Evolutionary conservation across 2,113 vertebrate genomes (phyloP).

Genomic region (Onychostruthus taczanowskii): DNA sequence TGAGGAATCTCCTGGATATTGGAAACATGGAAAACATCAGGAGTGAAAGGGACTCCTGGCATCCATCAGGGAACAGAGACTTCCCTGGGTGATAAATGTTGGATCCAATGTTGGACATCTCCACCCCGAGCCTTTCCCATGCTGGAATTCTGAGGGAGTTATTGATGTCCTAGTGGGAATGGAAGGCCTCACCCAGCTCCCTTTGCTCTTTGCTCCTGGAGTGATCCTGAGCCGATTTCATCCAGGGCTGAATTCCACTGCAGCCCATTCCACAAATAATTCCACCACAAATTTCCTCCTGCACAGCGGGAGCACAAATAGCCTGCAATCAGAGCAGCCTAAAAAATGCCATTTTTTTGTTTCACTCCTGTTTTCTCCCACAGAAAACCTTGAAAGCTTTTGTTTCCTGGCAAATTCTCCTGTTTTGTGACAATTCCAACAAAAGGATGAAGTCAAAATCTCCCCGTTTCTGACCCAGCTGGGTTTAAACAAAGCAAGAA

Average conservation of each 20-base stretch:
- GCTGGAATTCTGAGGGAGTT: background rate
- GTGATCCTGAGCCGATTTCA: rapidly evolving
- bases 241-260: background rate
- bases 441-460: background rate
- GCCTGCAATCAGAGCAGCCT: background rate
- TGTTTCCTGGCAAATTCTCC: background rate
- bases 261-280: background rate
- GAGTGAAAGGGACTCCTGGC: background rate
- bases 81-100: background rate
- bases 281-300: background rate
- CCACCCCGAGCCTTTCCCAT: background rate
- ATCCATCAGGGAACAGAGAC: background rate
- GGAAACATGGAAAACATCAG: background rate
- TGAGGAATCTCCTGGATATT: background rate
- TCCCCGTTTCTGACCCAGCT: background rate
- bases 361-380: background rate
- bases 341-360: background rate
- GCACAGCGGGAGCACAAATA: rapidly evolving
- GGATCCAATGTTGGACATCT: background rate
- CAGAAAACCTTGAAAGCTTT: background rate
- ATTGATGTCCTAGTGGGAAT: background rate
- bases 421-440: background rate
- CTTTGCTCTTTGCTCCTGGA: background rate
- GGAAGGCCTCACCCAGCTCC: background rate
- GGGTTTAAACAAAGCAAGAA: background rate